phyloP scores from a whole-genome alignment of 2,113 vertebrate species.

The Rafetus swinhoei region DNA sequence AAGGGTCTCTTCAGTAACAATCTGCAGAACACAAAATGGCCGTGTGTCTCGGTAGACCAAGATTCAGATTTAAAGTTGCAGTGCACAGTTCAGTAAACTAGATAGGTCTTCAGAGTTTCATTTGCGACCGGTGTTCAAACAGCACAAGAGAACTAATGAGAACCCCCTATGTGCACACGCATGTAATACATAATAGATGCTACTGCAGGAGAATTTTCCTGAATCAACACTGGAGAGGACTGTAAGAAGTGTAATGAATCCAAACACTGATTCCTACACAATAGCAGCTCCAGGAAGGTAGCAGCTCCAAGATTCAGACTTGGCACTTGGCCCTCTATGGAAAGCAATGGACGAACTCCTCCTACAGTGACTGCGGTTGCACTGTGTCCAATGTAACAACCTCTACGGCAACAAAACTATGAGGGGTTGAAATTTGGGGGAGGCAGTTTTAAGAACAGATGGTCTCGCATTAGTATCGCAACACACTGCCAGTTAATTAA shows the following conservation, averaged over 20 bases:
- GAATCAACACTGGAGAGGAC: fast-evolving
- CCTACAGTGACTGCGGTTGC: background rate
- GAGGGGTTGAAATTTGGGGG: constrained; percentile 65
- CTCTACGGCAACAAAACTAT: constrained; percentile 42
- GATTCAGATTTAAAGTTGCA: background rate
- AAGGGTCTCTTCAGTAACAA: background rate
- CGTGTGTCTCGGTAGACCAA: background rate
- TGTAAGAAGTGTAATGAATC: background rate
- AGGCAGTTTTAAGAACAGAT: constrained; percentile 78
- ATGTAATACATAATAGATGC: fast-evolving
- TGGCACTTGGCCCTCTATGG: background rate
- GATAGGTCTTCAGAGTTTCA: background rate
- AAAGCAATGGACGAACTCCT: background rate
- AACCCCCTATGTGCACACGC: background rate
- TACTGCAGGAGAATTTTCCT: fast-evolving
- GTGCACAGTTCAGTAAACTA: background rate
- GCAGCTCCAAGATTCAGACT: background rate
- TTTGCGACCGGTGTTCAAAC: background rate
- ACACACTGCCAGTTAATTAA: constrained; percentile 88
- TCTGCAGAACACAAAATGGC: background rate
- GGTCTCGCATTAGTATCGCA: constrained; percentile 76
- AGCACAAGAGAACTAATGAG: fast-evolving
- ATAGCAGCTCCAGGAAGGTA: fast-evolving
- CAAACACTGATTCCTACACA: fast-evolving
- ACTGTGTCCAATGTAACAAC: background rate